Percentiles rank a stretch among this genome's conserved stretches.
Conservation (phyloP, 2,888 invertebrate species). For the Mechanitis messenoides region DNA sequence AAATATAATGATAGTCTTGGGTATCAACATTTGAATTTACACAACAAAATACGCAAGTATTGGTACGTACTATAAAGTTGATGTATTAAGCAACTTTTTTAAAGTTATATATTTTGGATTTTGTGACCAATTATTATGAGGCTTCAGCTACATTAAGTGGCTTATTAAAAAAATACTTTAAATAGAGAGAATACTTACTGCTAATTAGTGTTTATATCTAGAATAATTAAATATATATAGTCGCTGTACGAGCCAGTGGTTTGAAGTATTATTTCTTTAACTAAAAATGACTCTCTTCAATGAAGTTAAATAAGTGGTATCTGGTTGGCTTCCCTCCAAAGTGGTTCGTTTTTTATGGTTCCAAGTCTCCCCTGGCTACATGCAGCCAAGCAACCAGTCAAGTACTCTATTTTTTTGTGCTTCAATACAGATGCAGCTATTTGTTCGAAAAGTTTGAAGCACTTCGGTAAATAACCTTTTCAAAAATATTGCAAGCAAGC, state of each 20-base stretch:
- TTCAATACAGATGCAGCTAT: slow-evolving; percentile 21
- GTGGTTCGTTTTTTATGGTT: slow-evolving; percentile 68
- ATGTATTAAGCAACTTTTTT: too few relatives aligned
- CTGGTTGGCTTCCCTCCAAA: slow-evolving; percentile 66
- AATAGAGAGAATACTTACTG: too few relatives aligned
- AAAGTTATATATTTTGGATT: too few relatives aligned
- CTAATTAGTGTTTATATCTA: neutral
- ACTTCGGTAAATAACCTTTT: neutral
- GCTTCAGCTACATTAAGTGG: too few relatives aligned
- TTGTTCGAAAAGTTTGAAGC: slow-evolving; percentile 11
- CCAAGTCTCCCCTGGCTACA: slow-evolving; percentile 45
- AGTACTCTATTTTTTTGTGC: slow-evolving; percentile 48
- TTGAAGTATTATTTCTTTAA: slow-evolving; percentile 22
- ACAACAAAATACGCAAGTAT: too few relatives aligned
- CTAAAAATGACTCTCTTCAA: slow-evolving; percentile 51
- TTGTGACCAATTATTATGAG: too few relatives aligned
- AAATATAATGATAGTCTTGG: too few relatives aligned
- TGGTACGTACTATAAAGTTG: too few relatives aligned
- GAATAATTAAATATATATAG: neutral
- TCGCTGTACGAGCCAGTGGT: slow-evolving; percentile 6
- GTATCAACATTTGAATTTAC: too few relatives aligned
- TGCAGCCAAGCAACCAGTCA: slow-evolving; percentile 54
- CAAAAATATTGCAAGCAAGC: neutral
- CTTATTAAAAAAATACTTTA: too few relatives aligned
- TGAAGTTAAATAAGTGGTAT: slow-evolving; percentile 55